These are phyloP conservation scores for Schmidtea mediterranea DNA, from an alignment of 1,140 invertebrate species.

Conservation along the genomic window DNA sequence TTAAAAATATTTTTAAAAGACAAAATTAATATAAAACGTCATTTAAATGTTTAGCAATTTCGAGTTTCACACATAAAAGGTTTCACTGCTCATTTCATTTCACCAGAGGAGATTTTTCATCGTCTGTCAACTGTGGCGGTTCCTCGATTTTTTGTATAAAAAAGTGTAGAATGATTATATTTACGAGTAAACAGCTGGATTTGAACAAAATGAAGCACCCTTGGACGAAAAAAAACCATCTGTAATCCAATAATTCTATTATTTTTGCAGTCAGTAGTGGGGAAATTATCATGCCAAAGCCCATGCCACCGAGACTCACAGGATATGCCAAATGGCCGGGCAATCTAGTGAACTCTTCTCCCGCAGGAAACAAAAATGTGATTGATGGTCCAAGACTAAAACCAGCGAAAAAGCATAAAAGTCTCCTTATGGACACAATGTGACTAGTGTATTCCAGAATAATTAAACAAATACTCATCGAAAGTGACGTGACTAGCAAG, in stretches of 20 bases:
- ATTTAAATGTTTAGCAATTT: no score
- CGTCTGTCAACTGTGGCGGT: no score
- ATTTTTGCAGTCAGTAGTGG: not conserved
- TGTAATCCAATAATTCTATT: not conserved
- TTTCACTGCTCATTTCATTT: no score
- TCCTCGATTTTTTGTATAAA: no score
- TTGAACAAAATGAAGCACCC: slow-evolving; percentile 1
- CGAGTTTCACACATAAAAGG: no score
- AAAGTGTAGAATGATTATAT: no score
- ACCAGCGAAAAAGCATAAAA: not conserved
- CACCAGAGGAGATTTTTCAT: no score
- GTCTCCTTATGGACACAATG: no score
- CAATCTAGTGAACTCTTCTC: slow-evolving; percentile 3
- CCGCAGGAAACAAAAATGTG: slow-evolving; percentile 5
- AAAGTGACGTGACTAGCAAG: not conserved
- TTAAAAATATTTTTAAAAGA: no score
- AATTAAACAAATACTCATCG: not conserved
- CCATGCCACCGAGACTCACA: not conserved
- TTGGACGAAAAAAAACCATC: slow-evolving; percentile 4
- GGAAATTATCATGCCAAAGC: slow-evolving; percentile 1
- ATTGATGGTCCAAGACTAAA: slow-evolving; percentile 4
- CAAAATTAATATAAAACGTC: no score
- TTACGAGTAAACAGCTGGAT: no score
- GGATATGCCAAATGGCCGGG: slow-evolving; percentile 3
- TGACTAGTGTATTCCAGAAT: not conserved